Evolutionary conservation across 1,140 invertebrate genomes (phyloP).

Genomic region (Berghia stephanieae): DNA sequence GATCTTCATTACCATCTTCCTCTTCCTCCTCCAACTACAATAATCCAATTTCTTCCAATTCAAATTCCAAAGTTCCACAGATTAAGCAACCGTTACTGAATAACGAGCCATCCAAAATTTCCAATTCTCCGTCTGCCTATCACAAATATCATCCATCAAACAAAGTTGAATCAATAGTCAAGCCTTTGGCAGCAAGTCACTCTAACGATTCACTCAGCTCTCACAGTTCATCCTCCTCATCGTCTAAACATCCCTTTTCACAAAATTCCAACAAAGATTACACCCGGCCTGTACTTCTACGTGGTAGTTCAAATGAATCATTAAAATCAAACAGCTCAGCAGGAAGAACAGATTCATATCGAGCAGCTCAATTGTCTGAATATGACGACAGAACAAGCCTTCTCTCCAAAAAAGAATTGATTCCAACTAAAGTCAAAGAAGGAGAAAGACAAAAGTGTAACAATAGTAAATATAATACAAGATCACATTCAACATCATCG

Average conservation of each 20-base stretch:
- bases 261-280: constrained; percentile 5
- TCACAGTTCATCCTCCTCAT: constrained; percentile 16
- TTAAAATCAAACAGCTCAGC: constrained; percentile 26
- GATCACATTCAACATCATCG: not conserved
- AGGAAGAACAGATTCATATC: constrained; percentile 51
- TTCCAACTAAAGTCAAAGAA: too few species aligned
- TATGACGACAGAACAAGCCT: constrained; percentile 12
- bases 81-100: too few species aligned
- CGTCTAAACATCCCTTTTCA: not conserved
- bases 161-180: not conserved
- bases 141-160: not conserved
- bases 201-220: constrained; percentile 18
- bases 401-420: not conserved
- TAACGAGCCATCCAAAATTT: not conserved
- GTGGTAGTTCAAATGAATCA: constrained; percentile 22
- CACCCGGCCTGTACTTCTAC: constrained; percentile 15
- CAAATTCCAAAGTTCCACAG: too few species aligned
- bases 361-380: constrained; percentile 46
- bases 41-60: too few species aligned
- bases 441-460: not conserved
- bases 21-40: too few species aligned
- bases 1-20: too few species aligned
- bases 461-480: not conserved
- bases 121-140: not conserved
- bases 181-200: not conserved